Evolutionary conservation across 2,113 vertebrate species (phyloP).

Genomic region (Symphodus melops): DNA sequence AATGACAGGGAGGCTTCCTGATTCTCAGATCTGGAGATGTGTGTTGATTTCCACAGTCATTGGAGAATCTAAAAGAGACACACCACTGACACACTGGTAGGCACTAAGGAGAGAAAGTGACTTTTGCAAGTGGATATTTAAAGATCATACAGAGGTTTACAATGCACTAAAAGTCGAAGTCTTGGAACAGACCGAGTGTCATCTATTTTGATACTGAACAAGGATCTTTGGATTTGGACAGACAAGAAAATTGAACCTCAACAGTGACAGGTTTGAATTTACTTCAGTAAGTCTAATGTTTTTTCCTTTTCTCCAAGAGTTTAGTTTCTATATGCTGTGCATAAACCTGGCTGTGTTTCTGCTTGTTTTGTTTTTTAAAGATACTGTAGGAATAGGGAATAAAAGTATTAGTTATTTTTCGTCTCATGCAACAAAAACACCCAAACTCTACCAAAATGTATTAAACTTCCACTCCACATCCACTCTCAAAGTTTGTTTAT

Average conservation of each 20-base stretch:
- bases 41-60: slow-evolving; percentile 10
- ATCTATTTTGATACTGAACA: slow-evolving; percentile 16
- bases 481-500: too few species aligned
- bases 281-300: not conserved
- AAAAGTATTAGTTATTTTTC: too few species aligned
- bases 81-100: slow-evolving; percentile 3
- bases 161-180: slow-evolving; percentile 25
- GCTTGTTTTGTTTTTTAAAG: too few species aligned
- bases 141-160: not conserved
- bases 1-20: slow-evolving; percentile 19
- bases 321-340: too few species aligned
- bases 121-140: slow-evolving; percentile 12
- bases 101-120: not conserved
- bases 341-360: too few species aligned
- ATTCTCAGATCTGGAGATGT: slow-evolving; percentile 23
- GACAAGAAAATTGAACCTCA: slow-evolving; percentile 11
- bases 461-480: too few species aligned
- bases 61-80: slow-evolving; percentile 16
- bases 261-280: not conserved
- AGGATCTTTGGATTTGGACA: not conserved
- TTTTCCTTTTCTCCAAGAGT: not conserved
- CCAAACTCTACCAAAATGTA: too few species aligned
- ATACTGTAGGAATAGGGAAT: too few species aligned
- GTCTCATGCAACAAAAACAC: too few species aligned
- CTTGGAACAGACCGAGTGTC: slow-evolving; percentile 17